phyloP scores from a whole-genome alignment of 2,888 invertebrate species.

The Tipula lateralis region DNA sequence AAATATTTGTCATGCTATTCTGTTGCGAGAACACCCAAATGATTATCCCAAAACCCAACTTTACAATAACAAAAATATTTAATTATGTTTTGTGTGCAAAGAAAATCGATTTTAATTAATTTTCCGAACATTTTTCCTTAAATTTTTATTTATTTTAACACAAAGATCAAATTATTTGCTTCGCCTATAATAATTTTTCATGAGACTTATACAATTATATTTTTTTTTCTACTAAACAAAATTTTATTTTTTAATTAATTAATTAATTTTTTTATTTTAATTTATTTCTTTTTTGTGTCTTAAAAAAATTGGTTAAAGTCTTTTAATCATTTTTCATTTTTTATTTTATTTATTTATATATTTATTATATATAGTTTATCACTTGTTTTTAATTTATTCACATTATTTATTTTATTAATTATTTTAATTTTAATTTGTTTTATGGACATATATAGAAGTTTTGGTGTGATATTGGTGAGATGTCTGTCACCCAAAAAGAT shows the following conservation, averaged over 20 bases:
- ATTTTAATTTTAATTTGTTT: not conserved
- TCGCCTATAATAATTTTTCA: not conserved
- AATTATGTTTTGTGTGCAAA: not conserved
- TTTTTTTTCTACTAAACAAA: conserved; percentile 19
- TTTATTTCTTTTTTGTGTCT: not conserved
- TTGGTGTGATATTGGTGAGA: not conserved
- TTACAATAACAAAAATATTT: not conserved
- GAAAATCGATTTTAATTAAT: not conserved
- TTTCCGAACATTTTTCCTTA: not conserved
- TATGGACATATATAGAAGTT: not conserved
- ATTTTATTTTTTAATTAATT: not conserved
- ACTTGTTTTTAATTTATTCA: conserved; percentile 19
- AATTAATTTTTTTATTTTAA: not conserved
- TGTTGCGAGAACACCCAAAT: no score
- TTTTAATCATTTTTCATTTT: not conserved
- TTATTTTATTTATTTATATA: not conserved
- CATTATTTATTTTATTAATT: not conserved
- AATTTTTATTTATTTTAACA: not conserved
- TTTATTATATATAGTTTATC: not conserved
- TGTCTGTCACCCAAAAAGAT: not conserved
- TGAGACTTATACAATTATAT: not conserved
- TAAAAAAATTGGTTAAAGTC: conserved; percentile 19
- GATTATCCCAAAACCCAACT: not conserved
- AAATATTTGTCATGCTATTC: no score
- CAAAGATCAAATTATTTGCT: not conserved